A percentile compares a stretch with the other conserved stretches of the same genome.
Evolutionary conservation across 2,797 vertebrate genomes (phyloP).

Genomic region (Enteromius trimaculatus): DNA sequence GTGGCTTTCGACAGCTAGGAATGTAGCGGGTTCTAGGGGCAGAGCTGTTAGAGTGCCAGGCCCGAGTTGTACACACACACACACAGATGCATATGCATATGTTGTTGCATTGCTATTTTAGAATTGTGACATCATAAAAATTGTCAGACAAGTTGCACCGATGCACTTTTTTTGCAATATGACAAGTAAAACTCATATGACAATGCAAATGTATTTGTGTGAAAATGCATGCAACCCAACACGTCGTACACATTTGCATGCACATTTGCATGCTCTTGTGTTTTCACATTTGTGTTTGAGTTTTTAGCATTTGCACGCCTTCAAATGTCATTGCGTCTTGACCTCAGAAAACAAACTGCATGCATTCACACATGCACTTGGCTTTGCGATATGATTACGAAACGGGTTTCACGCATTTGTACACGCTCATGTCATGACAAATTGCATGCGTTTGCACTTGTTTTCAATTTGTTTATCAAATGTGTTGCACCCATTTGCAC

Average conservation of each 20-base stretch:
- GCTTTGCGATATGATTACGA: not conserved
- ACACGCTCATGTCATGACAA: not conserved
- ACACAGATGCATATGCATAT: not conserved
- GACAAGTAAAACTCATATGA: not conserved
- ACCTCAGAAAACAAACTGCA: not conserved
- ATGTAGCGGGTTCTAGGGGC: conserved; percentile 65
- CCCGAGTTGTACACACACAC: conserved; percentile 37
- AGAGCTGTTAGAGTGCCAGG: conserved; percentile 62
- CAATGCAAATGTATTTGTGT: not conserved
- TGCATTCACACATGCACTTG: not conserved
- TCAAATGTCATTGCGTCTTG: not conserved
- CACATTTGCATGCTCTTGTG: not conserved
- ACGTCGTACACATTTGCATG: not conserved
- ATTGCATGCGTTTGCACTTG: not conserved
- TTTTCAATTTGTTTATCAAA: not conserved
- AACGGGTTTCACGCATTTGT: not conserved
- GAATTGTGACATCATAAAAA: conserved; percentile 48
- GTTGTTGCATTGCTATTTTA: conserved; percentile 13
- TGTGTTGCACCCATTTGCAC: not conserved
- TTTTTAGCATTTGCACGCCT: not conserved
- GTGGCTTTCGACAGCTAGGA: conserved; percentile 73
- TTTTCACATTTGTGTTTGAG: not conserved
- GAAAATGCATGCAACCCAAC: not conserved
- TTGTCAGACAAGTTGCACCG: too few relatives aligned
- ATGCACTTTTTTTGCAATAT: not conserved